Evolutionary conservation across 2,888 invertebrate genomes (phyloP).

Genomic region (Gari tellinella): DNA sequence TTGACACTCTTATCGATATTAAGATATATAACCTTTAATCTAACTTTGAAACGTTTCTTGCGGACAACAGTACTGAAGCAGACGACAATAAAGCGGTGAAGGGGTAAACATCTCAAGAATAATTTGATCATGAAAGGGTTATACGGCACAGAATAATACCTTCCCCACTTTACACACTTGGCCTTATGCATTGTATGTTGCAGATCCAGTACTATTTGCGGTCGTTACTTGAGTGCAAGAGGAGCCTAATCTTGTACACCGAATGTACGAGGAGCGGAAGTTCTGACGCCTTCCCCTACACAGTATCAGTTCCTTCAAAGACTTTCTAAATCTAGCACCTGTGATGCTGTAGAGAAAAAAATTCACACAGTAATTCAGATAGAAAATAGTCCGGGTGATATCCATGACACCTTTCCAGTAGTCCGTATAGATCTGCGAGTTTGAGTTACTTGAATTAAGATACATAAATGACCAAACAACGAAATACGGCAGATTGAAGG

Average conservation of each 20-base stretch:
- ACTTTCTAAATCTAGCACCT: constrained; percentile 78
- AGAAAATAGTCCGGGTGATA: constrained; percentile 77
- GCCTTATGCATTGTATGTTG: constrained; percentile 6
- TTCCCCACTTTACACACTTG: too few species aligned
- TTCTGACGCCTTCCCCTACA: constrained; percentile 24
- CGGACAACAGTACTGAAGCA: too few species aligned
- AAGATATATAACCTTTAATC: too few species aligned
- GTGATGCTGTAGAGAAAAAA: constrained; percentile 81
- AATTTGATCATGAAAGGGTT: too few species aligned
- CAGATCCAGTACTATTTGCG: constrained; percentile 6
- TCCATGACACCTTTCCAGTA: constrained; percentile 61
- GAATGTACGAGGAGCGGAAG: constrained; percentile 5
- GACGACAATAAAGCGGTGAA: too few species aligned
- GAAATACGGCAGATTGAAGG: constrained; percentile 82
- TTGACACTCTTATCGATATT: too few species aligned
- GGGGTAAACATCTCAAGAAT: too few species aligned
- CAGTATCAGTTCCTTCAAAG: constrained; percentile 70
- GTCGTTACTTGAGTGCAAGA: constrained; percentile 10
- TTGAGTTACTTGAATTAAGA: not conserved
- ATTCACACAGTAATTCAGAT: constrained; percentile 79
- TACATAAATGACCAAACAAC: constrained; percentile 71
- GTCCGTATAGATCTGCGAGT: constrained; percentile 7
- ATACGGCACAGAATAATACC: too few species aligned
- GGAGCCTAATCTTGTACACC: constrained; percentile 13
- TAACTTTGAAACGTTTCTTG: too few species aligned